Evolutionary conservation across 2,797 vertebrate species (phyloP).

Genomic region (Hippoglossus hippoglossus): DNA sequence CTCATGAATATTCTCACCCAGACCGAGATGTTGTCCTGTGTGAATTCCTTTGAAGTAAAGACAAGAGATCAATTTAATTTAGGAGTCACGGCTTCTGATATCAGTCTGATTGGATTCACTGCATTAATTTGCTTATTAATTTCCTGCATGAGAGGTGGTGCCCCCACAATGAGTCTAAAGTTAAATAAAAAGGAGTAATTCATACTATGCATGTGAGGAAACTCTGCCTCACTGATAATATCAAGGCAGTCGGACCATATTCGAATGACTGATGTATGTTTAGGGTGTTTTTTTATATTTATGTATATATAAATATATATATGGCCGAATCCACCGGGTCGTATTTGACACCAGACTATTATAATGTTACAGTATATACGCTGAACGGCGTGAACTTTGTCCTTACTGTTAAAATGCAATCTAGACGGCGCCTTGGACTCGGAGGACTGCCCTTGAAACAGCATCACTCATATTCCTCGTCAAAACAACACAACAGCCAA

Average conservation of each 20-base stretch:
- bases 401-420: conserved; percentile 47
- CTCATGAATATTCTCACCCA: neutral
- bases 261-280: too few species aligned
- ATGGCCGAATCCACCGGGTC: neutral
- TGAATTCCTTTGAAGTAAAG: neutral
- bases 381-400: conserved; percentile 48
- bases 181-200: neutral
- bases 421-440: conserved; percentile 13
- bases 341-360: neutral
- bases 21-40: neutral
- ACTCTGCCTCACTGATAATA: neutral
- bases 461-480: conserved; percentile 71
- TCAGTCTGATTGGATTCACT: conserved; percentile 5
- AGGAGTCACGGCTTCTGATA: conserved; percentile 4
- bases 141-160: neutral
- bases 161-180: neutral
- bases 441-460: conserved; percentile 52
- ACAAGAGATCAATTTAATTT: conserved; percentile 1
- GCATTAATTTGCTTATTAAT: conserved; percentile 8
- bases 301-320: neutral
- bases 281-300: too few species aligned
- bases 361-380: conserved; percentile 10
- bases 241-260: too few species aligned
- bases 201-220: neutral
- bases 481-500: conserved; percentile 68